Base-by-base conservation (phyloP, 2,797 vertebrate genomes). In the Cryptoprocta ferox region DNA sequence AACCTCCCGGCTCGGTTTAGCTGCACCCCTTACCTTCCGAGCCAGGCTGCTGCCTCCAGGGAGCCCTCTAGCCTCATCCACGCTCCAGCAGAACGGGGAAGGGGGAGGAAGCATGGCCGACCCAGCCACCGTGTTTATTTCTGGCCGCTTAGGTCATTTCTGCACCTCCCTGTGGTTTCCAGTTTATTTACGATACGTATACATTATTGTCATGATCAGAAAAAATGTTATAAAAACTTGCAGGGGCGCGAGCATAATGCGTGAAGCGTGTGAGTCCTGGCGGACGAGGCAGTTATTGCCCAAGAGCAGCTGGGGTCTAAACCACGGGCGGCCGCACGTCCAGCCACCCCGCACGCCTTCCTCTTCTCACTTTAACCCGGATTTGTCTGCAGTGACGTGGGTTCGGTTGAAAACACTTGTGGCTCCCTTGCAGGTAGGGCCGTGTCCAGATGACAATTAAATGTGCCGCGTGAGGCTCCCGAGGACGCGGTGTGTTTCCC, bases 141-240 rank as follows among this genome's bases (percentile, higher is more conserved):
- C 59, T 9, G 8, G n/a, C 11, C 19, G 26, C 48, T 59, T 9
- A 59, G 56, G 8, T 24, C 56, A 10, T 9, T 24, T 24, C 56
- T 9, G 56, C 56, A 10, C 56, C 56, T 59, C 21, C 24, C 56
- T 24, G 26, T 15, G 2, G 16, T 50, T 65, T 50, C 71, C 24
- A 19, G 35, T 1, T 2, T 30, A 9, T 14, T 15, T 48, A 18
- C 1, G 0, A 21, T 32, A 21, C 16, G 13, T 15, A 3, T 19
- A 5, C 28, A 6, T 16, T 37, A 53, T 53, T 66, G 53, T 66
- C 42, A 15, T 39, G 10, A 59, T 24, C 56, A 30, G 32, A 14
- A 37, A 37, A 37, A 14, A 5, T 2, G 2, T 45, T 10, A 6
- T 4, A 14, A 50, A 65, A 14, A 66, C 24, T 42, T 32, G 50